These are phyloP conservation scores for Bruchidius siliquastri DNA, from an alignment of 2,888 invertebrate genomes.

Conservation along the genomic window DNA sequence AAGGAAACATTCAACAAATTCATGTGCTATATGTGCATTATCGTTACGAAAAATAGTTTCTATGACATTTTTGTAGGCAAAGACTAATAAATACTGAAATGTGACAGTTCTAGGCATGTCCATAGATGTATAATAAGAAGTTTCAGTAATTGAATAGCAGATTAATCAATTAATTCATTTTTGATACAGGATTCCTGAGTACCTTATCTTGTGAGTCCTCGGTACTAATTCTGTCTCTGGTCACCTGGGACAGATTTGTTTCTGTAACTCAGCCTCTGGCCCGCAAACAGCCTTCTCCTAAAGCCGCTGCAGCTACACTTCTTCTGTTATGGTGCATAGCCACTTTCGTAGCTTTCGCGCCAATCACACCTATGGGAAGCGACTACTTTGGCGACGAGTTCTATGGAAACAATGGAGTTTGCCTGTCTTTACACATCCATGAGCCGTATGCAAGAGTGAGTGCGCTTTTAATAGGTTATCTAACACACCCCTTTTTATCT, in stretches of 20 bases:
- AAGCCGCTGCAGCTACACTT: conserved; percentile 49
- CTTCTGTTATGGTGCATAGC: conserved; percentile 52
- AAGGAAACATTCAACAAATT: no score
- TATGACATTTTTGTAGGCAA: no score
- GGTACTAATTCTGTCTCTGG: conserved; percentile 55
- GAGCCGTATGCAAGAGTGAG: conserved; percentile 55
- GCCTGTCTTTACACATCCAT: conserved; percentile 57
- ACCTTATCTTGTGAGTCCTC: conserved; percentile 60
- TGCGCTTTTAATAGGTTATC: not conserved
- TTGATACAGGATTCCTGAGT: conserved; percentile 51
- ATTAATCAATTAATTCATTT: no score
- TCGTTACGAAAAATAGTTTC: no score
- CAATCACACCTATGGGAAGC: conserved; percentile 45
- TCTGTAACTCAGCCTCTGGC: conserved; percentile 55
- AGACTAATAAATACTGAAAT: no score
- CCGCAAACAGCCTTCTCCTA: conserved; percentile 44
- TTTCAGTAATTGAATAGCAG: no score
- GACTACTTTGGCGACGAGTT: conserved; percentile 54
- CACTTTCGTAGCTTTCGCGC: conserved; percentile 48
- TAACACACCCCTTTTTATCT: no score
- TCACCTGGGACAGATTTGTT: conserved; percentile 59
- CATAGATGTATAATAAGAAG: no score
- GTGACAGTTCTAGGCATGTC: no score
- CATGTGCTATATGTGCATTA: no score
- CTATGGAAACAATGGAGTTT: conserved; percentile 58